Conservation (phyloP, 2,888 invertebrate species). For the Lasioglossum morio region DNA sequence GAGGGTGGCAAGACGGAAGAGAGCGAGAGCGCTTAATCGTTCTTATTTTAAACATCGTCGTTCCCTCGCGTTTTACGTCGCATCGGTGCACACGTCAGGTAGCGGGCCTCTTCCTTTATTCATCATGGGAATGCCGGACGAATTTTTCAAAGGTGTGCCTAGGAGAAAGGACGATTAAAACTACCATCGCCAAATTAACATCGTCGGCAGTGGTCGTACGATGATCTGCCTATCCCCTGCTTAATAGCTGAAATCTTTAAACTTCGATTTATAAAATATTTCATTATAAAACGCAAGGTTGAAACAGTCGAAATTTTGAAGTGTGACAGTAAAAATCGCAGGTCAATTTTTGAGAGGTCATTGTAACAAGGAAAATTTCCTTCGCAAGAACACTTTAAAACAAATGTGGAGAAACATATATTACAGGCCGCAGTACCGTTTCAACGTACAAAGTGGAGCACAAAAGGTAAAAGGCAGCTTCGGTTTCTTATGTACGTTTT, state of each 20-base stretch:
- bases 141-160: background rate
- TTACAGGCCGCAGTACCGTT: background rate
- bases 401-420: background rate
- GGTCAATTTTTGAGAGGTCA: background rate
- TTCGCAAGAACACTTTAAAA: background rate
- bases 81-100: background rate
- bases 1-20: slow-evolving; percentile 31
- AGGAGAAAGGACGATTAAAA: background rate
- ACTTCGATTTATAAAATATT: background rate
- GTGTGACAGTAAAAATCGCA: background rate
- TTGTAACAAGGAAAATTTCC: background rate
- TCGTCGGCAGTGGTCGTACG: background rate
- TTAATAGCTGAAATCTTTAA: background rate
- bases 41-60: slow-evolving; percentile 61
- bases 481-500: background rate
- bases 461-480: background rate
- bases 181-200: background rate
- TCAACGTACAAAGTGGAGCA: background rate
- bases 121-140: background rate
- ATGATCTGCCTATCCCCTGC: background rate
- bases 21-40: slow-evolving; percentile 56
- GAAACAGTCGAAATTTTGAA: too few species aligned
- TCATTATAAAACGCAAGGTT: background rate
- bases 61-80: background rate
- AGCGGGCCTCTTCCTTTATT: slow-evolving; percentile 9